phyloP scores from a whole-genome alignment of 1,140 invertebrate species.

The Mercenaria mercenaria region DNA sequence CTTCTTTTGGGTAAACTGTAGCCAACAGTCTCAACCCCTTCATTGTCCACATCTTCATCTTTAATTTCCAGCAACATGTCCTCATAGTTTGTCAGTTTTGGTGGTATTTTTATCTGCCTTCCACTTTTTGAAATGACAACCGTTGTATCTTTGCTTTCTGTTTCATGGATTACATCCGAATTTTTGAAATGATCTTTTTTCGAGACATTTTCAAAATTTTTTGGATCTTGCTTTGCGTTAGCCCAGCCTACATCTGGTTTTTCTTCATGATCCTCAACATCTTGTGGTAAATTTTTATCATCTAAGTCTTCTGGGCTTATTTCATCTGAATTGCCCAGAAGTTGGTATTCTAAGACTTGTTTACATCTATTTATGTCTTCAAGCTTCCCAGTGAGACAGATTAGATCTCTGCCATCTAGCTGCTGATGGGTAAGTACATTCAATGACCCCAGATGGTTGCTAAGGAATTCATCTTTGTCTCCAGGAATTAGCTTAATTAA shows the following conservation, averaged over 20 bases:
- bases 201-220: neutral
- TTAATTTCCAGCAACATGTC: neutral
- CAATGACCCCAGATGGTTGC: neutral
- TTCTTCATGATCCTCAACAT: neutral
- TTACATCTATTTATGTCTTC: neutral
- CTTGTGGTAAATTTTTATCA: neutral
- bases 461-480: conserved; percentile 36
- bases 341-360: neutral
- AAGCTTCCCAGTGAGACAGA: conserved; percentile 27
- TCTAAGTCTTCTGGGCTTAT: neutral
- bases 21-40: neutral
- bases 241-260: neutral
- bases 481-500: conserved; percentile 29
- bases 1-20: neutral
- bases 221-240: neutral
- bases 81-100: neutral
- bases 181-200: neutral
- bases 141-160: neutral
- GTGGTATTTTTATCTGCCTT: neutral
- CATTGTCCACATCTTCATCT: neutral
- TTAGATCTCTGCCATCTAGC: conserved; percentile 1
- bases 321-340: neutral
- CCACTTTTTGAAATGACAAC: conserved; percentile 1
- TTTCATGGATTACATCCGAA: neutral
- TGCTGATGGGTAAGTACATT: neutral